Evolutionary conservation across 2,113 vertebrate genomes (phyloP).

Genomic region (Dryoscopus gambensis): DNA sequence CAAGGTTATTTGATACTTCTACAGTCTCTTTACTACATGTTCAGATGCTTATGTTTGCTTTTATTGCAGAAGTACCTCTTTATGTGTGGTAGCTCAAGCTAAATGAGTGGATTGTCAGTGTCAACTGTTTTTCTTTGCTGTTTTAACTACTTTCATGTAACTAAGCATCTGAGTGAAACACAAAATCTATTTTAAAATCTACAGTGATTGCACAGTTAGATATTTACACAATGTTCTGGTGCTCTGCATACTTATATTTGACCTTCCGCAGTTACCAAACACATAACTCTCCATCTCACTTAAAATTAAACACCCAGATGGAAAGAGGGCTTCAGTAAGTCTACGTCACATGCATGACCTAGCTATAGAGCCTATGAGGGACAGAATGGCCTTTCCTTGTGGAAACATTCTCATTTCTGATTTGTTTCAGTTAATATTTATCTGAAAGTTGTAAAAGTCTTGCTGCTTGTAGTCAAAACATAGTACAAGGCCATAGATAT

Average conservation of each 20-base stretch:
- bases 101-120: not conserved
- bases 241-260: conserved; percentile 21
- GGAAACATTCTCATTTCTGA: not conserved
- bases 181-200: conserved; percentile 20
- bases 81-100: not conserved
- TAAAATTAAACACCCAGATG: not conserved
- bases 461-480: not conserved
- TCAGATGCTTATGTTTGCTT: not conserved
- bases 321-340: not conserved
- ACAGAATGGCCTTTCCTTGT: not conserved
- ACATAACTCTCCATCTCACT: not conserved
- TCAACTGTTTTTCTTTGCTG: conserved; percentile 22
- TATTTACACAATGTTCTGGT: conserved; percentile 22
- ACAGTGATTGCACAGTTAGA: not conserved
- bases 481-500: not conserved
- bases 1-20: not conserved
- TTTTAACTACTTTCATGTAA: conserved; percentile 3
- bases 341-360: not conserved
- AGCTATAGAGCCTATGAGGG: not conserved
- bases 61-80: not conserved
- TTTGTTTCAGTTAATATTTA: not conserved
- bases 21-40: not conserved
- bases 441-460: not conserved
- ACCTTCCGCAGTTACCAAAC: not conserved
- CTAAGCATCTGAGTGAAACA: not conserved